phyloP scores from a whole-genome alignment of 2,113 vertebrate genomes.

The Desmodus rotundus region DNA sequence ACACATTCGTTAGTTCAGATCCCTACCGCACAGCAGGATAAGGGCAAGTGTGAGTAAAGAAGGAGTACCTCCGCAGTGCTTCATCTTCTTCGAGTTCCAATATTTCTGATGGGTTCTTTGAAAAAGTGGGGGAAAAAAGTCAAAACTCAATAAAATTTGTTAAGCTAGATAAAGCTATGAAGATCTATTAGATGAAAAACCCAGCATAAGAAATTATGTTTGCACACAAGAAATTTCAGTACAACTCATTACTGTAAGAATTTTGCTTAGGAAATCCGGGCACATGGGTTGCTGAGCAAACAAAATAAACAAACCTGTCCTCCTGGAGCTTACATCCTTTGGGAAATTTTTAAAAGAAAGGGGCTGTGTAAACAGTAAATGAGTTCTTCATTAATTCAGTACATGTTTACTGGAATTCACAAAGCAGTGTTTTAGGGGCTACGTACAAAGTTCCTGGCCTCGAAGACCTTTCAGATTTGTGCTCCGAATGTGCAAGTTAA shows the following conservation, averaged over 20 bases:
- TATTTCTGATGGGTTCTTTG: constrained; percentile 78
- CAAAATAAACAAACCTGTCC: neutral
- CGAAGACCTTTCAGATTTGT: neutral
- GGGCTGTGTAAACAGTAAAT: neutral
- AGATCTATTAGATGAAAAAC: neutral
- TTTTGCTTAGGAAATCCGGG: neutral
- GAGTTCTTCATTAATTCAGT: neutral
- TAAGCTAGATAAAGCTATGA: neutral
- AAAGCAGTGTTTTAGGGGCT: neutral
- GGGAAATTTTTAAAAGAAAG: constrained; percentile 7
- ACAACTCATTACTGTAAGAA: neutral
- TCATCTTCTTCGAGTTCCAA: constrained; percentile 88
- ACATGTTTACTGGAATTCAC: neutral
- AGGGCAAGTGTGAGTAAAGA: neutral
- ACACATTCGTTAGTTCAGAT: neutral
- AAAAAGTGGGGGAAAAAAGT: constrained; percentile 38
- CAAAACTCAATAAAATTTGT: neutral
- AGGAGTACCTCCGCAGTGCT: constrained; percentile 88
- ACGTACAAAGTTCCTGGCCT: neutral
- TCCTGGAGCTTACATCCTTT: neutral
- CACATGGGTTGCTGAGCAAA: neutral
- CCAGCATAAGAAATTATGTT: neutral
- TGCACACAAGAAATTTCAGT: neutral
- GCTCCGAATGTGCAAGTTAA: neutral
- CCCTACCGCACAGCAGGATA: neutral